A percentile compares a stretch with the other conserved stretches of the same genome.
These are phyloP conservation scores for Drosophila erecta DNA, from an alignment of 1,140 invertebrate genomes.

Conservation along the genomic window DNA sequence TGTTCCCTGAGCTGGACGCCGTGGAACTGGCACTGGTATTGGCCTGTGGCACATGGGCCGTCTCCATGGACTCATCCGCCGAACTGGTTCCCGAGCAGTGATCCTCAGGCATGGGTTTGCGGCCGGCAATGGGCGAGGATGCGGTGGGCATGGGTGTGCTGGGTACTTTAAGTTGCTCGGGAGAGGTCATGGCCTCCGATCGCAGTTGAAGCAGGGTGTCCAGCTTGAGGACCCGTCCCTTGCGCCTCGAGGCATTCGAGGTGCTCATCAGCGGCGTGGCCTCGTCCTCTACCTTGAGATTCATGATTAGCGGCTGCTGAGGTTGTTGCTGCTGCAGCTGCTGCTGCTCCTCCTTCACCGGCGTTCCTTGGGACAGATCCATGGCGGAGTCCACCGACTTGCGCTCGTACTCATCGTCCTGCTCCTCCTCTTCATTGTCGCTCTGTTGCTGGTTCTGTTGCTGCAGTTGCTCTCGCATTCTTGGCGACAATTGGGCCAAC, in stretches of 20 bases:
- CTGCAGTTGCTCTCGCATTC: constrained; percentile 69
- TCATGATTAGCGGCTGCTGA: constrained; percentile 59
- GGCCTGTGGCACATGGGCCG: constrained; percentile 55
- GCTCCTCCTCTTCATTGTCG: constrained; percentile 69
- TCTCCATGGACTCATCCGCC: constrained; percentile 77
- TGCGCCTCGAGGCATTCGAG: constrained; percentile 67
- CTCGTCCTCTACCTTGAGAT: constrained; percentile 70
- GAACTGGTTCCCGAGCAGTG: constrained; percentile 64
- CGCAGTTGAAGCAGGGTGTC: constrained; percentile 68
- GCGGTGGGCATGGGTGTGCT: constrained; percentile 51
- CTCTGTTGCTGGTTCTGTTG: constrained; percentile 61
- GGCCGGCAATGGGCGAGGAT: constrained; percentile 64
- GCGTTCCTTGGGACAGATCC: constrained; percentile 80
- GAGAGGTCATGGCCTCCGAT: constrained; percentile 58
- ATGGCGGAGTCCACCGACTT: constrained; percentile 79
- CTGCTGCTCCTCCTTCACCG: constrained; percentile 63
- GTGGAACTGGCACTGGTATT: constrained; percentile 76
- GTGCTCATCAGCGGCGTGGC: constrained; percentile 75
- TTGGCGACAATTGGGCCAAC: constrained; percentile 73
- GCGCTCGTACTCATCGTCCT: constrained; percentile 76
- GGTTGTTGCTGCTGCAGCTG: constrained; percentile 34
- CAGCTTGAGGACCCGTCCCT: constrained; percentile 73
- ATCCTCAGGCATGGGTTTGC: constrained; percentile 62
- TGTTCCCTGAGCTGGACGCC: constrained; percentile 78
- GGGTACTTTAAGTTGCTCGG: constrained; percentile 56